Base-by-base conservation (phyloP, 1,140 invertebrate species). In the Harlomillsia oculata region DNA sequence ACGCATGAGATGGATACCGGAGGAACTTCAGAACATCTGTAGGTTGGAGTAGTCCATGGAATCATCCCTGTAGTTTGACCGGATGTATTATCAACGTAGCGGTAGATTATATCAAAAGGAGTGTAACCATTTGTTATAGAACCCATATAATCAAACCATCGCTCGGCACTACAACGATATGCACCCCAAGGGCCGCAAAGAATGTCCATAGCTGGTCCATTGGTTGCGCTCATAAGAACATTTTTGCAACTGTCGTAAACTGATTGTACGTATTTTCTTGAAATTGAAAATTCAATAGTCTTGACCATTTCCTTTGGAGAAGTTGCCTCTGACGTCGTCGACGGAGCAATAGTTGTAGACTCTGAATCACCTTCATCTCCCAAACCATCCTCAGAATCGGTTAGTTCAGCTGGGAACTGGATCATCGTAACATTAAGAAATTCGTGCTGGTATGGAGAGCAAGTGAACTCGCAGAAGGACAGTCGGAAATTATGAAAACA, bases 61-160 rank as follows among this genome's bases (percentile, higher is more conserved):
- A 16, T 40, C 0, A 44, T 36, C 5, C 18, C n/a, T 6, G 13
- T 16, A 3, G 4, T 30, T n/a, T 32, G 36, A 5, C 5, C 13
- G 20, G 66, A 53, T 1, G 74, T 69, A 1, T 18, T 16, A 2
- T 25, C 26, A 11, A 56, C 14, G 21, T 59, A 69, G 4, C 76
- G 71, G 66, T 88, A 93, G 48, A 79, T 81, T 30, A 93, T 89
- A 72, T 84, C 79, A 71, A 94, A 93, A 13, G 89, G 89, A 55
- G 87, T 81, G 64, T 77, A 83, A 0, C 69, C 60, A 68, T 84
- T 86, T 2, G 63, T 59, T 3, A 69, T 71, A 65, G 79, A 76
- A 1, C 87, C 87, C 83, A 90, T 83, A 70, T 71, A 87, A 13
- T 74, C 67, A 70, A 85, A 70, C 84, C 84, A 87, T 58, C 78